A percentile compares a stretch with the other conserved stretches of the same genome.
phyloP scores from a whole-genome alignment of 2,797 vertebrate species.

The Falco concolor region DNA sequence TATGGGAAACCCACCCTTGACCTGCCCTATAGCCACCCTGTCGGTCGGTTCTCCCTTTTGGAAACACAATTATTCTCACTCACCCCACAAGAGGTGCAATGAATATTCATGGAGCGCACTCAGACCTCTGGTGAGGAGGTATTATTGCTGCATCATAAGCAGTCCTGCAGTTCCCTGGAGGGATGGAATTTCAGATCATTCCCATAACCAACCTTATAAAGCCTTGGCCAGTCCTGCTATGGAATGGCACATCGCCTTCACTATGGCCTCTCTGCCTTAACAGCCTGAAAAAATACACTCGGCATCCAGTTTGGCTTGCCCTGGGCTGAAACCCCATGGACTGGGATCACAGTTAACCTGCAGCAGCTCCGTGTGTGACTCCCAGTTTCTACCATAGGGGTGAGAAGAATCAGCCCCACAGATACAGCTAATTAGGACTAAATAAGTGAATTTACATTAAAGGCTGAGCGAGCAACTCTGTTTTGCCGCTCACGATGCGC shows the following conservation, averaged over 20 bases:
- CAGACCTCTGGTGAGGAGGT: not conserved
- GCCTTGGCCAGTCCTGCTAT: not conserved
- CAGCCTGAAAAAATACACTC: not conserved
- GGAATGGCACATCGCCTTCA: not conserved
- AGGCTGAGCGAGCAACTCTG: not conserved
- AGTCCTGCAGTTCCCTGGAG: not conserved
- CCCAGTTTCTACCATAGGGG: not conserved
- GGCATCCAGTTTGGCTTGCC: not conserved
- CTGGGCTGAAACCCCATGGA: not conserved
- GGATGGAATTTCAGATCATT: not conserved
- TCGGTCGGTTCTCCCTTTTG: not conserved
- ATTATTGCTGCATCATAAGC: not conserved
- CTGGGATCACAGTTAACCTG: not conserved
- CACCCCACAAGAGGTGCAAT: not conserved
- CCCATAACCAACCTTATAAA: not conserved
- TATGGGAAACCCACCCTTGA: not conserved
- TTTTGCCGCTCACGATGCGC: not conserved
- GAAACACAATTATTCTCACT: not conserved
- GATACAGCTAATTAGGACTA: not conserved
- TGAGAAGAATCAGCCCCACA: not conserved
- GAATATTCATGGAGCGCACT: not conserved
- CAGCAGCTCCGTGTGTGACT: not conserved
- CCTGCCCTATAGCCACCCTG: too few relatives aligned
- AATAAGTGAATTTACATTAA: not conserved
- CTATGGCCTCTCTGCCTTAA: not conserved